Percentiles rank a stretch among this genome's conserved stretches.
phyloP scores from a whole-genome alignment of 23 tunicate species.

The Ascidia mentula region DNA sequence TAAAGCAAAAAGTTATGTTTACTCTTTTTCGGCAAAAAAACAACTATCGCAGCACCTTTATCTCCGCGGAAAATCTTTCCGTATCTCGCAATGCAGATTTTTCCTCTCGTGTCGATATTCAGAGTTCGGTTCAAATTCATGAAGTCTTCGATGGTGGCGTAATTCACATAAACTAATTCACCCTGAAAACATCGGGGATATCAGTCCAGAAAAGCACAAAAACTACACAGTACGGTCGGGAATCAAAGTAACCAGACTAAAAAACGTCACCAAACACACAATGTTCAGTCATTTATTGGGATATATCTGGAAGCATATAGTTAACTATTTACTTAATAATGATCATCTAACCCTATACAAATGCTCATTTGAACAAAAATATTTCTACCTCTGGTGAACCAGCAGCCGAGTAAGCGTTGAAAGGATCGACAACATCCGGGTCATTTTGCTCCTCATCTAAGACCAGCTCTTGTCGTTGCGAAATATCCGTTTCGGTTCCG shows the following conservation, averaged over 20 bases:
- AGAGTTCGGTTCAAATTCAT: conserved; percentile 40
- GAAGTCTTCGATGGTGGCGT: conserved; percentile 74
- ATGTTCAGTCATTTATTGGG: no score
- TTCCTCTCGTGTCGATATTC: conserved; percentile 44
- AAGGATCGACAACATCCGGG: conserved; percentile 78
- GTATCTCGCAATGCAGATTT: conserved; percentile 79
- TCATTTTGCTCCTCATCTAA: conserved; percentile 63
- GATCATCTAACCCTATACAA: no score
- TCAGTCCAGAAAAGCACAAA: background rate
- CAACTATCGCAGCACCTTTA: conserved; percentile 75
- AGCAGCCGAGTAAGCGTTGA: conserved; percentile 71
- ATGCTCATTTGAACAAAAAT: no score
- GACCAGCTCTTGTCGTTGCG: conserved; percentile 60
- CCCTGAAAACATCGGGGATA: conserved; percentile 38
- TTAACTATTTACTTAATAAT: no score
- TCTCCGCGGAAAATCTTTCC: conserved; percentile 85
- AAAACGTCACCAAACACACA: no score
- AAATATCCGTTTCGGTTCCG: conserved; percentile 39
- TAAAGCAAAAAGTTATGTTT: no score
- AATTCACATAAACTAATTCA: conserved; percentile 79
- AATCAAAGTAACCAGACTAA: no score
- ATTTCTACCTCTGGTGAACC: conserved; percentile 54
- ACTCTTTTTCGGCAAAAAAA: no score
- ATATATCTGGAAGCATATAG: no score
- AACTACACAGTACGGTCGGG: no score